Base-by-base conservation (phyloP, 2,113 vertebrate genomes). In the Sinocyclocheilus rhinocerous region DNA sequence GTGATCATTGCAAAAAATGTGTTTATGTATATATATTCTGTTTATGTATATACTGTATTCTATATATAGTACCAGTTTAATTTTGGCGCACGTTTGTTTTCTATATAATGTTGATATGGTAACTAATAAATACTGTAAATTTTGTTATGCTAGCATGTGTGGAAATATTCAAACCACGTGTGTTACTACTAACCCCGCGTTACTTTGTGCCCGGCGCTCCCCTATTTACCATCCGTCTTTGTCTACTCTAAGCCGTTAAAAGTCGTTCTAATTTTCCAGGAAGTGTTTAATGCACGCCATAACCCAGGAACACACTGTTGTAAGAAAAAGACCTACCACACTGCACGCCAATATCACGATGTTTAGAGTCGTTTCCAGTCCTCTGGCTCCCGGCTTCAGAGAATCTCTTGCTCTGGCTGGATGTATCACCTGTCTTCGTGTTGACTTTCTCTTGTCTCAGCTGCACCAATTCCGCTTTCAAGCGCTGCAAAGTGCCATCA, bases 391-490 rank as follows among this genome's bases (percentile, higher is more conserved):
- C 87, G 65, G 26, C 70, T n/a, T 10, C 4, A 11, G 50, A 24
- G 13, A 11, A 57, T 48, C 59, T 45, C 16, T 61, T 88, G 55
- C 11, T 52, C 0, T 73, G 22, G 5, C 33, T 24, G 26, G 72
- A 20, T 4, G 55, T 36, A 70, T 26, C 9, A 45, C 39, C 65
- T 67, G n/a, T 81, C 50, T 75, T 88, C 15, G 94, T 90, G 15
- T 91, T 91, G 18, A 91, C 91, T 78, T 94, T 94, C 81, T 95
- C 94, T 76, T 91, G 86, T 61, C 88, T 93, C 4, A 94, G 85
- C 48, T 55, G 83, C 3, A 91, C 86, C 26, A 95, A 88, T 81
- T 95, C 94, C 24, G 84, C 91, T 61, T 91, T 93, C 72, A 95
- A 85, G 24, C 94, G 93, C 20, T 92, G 87, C 0, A 94, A 91